These are phyloP conservation scores for Lepeophtheirus nordmannii DNA, from an alignment of 2,888 invertebrate genomes.

Conservation along the genomic window DNA sequence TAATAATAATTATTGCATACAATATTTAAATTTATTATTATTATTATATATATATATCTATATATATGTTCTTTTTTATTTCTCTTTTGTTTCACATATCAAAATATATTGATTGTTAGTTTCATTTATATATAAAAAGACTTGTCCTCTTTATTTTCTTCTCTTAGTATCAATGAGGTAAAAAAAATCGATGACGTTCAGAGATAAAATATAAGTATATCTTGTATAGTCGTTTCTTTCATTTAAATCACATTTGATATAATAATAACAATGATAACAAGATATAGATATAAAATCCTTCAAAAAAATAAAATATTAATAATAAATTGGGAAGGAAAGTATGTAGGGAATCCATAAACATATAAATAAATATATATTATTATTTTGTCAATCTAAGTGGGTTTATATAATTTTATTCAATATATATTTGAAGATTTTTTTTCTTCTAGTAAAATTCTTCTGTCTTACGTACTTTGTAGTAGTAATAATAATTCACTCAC, in stretches of 20 bases:
- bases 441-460: no score
- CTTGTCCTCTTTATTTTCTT: neutral
- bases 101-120: slow-evolving; percentile 5
- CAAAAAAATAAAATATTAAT: no score
- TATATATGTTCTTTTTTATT: neutral
- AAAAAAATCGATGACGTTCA: no score
- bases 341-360: no score
- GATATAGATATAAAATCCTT: no score
- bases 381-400: slow-evolving; percentile 3
- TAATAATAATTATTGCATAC: neutral
- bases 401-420: neutral
- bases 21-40: neutral
- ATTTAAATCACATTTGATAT: no score
- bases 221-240: neutral
- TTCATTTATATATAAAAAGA: neutral
- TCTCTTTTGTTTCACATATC: slow-evolving; percentile 6
- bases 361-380: slow-evolving; percentile 5
- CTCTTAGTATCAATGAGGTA: neutral
- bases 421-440: neutral
- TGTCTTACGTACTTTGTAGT: no score
- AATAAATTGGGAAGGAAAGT: no score
- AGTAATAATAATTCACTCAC: no score
- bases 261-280: no score
- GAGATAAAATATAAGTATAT: neutral
- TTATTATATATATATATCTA: neutral